phyloP scores from a whole-genome alignment of 2,888 invertebrate genomes.

The Sclerodermus sp. region DNA sequence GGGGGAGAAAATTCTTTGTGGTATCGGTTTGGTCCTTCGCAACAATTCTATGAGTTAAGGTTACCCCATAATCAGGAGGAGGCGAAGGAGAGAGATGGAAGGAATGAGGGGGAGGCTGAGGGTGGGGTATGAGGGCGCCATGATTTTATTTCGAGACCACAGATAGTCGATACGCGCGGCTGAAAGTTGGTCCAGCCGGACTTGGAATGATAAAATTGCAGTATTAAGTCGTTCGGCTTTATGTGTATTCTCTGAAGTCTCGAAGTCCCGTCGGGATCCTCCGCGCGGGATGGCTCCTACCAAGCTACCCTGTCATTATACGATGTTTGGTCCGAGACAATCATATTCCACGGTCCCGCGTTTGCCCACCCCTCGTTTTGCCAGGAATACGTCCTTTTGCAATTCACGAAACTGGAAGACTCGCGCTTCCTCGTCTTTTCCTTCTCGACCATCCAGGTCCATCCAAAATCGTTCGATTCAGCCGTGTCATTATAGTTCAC shows the following conservation, averaged over 20 bases:
- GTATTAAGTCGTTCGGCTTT: conserved; percentile 58
- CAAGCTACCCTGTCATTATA: conserved; percentile 54
- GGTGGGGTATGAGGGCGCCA: conserved; percentile 33
- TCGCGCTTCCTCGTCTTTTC: neutral
- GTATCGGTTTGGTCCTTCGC: conserved; percentile 1
- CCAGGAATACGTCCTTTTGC: conserved; percentile 30
- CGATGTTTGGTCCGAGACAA: conserved; percentile 51
- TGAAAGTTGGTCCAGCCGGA: conserved; percentile 28
- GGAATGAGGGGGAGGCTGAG: conserved; percentile 7
- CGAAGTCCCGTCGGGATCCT: conserved; percentile 35
- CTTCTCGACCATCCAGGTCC: neutral
- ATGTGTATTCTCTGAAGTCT: conserved; percentile 58
- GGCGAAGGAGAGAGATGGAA: conserved; percentile 19
- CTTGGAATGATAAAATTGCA: conserved; percentile 57
- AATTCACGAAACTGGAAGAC: conserved; percentile 21
- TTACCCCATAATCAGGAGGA: conserved; percentile 25
- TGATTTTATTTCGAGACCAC: conserved; percentile 58
- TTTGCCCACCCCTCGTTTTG: conserved; percentile 38
- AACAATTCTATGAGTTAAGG: conserved; percentile 10
- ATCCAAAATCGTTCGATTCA: neutral
- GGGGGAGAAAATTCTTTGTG: neutral
- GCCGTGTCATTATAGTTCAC: neutral
- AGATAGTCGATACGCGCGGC: conserved; percentile 38
- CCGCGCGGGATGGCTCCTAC: conserved; percentile 33
- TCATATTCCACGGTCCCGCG: conserved; percentile 43